Percentiles rank a stretch among this genome's conserved stretches.
Conservation (phyloP, 2,113 vertebrate species). For the Heptranchias perlo region DNA sequence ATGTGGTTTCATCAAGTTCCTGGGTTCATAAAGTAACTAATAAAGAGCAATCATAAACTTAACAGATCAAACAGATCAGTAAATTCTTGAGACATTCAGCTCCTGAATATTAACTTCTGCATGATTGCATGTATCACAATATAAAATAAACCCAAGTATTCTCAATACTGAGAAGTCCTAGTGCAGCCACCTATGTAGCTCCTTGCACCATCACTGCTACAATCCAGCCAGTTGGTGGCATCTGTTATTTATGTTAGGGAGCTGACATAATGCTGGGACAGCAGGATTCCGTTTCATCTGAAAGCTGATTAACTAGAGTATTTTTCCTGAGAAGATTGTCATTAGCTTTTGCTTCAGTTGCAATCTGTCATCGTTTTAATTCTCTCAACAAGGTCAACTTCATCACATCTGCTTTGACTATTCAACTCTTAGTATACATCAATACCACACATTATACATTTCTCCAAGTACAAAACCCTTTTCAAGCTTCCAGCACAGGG, state of each 20-base stretch:
- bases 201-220: neutral
- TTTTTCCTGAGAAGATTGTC: slow-evolving; percentile 27
- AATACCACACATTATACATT: neutral
- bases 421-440: neutral
- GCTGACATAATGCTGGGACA: neutral
- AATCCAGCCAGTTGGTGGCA: neutral
- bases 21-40: neutral
- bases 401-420: slow-evolving; percentile 4
- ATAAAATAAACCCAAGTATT: neutral
- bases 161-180: neutral
- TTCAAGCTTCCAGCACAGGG: neutral
- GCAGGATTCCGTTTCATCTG: slow-evolving; percentile 13
- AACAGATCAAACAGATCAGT: neutral
- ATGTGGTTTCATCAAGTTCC: neutral
- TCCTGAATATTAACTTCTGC: slow-evolving; percentile 10
- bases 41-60: neutral
- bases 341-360: slow-evolving; percentile 28
- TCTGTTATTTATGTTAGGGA: neutral
- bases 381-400: slow-evolving; percentile 19
- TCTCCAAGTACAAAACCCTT: neutral
- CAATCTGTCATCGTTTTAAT: slow-evolving; percentile 32
- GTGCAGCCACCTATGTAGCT: neutral
- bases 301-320: slow-evolving; percentile 30
- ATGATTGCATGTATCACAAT: neutral
- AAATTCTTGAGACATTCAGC: neutral